phyloP scores from a whole-genome alignment of 2,888 invertebrate genomes.

The Hypselothyrea guttata region DNA sequence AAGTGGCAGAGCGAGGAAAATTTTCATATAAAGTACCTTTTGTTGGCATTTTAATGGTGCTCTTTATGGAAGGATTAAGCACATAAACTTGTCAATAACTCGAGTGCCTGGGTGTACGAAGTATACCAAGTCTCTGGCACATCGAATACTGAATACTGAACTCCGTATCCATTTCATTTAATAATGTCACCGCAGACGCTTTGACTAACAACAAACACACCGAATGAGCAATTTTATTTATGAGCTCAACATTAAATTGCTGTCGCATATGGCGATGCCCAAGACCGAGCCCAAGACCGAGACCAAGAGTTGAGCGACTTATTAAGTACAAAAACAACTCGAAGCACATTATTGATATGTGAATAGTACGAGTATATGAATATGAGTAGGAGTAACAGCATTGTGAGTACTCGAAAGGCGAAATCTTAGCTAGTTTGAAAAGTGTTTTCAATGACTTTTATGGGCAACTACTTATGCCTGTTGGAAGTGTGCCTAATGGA shows the following conservation, averaged over 20 bases:
- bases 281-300: conserved; percentile 5
- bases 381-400: conserved; percentile 3
- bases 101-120: conserved; percentile 66
- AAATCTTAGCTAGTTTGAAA: conserved; percentile 10
- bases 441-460: conserved; percentile 36
- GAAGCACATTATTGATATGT: conserved; percentile 61
- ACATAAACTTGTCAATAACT: conserved; percentile 80
- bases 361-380: conserved; percentile 11
- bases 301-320: conserved; percentile 55
- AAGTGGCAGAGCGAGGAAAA: conserved; percentile 60
- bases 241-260: conserved; percentile 67
- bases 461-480: conserved; percentile 12
- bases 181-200: conserved; percentile 73
- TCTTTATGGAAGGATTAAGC: conserved; percentile 80
- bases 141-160: not conserved
- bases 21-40: conserved; percentile 80
- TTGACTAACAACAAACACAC: conserved; percentile 60
- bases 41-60: conserved; percentile 78
- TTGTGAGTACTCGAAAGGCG: not conserved
- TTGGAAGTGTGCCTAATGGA: conserved; percentile 11
- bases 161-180: conserved; percentile 51
- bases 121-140: not conserved
- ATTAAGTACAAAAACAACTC: conserved; percentile 63
- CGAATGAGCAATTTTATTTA: conserved; percentile 65
- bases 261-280: conserved; percentile 60